Conservation (phyloP, 2,888 invertebrate genomes). For the Magallana nippona region DNA sequence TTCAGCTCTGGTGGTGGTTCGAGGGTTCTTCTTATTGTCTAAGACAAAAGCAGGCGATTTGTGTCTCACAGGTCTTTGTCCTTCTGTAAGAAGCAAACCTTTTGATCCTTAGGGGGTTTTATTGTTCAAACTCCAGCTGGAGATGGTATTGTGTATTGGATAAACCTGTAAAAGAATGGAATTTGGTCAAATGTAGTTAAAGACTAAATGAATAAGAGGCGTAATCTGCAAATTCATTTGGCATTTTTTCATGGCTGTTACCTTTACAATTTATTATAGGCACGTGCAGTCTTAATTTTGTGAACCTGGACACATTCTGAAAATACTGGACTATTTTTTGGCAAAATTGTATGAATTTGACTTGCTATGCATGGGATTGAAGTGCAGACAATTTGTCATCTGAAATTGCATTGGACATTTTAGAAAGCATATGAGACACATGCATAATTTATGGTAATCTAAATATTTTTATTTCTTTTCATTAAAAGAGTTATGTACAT, state of each 20-base stretch:
- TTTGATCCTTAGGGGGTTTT: not conserved
- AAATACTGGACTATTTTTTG: no score
- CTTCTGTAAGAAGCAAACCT: conserved; percentile 3
- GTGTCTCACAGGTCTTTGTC: conserved; percentile 25
- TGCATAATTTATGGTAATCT: not conserved
- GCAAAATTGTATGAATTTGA: no score
- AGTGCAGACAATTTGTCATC: no score
- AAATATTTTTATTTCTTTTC: not conserved
- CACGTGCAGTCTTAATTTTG: no score
- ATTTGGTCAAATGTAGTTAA: conserved; percentile 3
- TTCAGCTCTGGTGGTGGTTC: conserved; percentile 13
- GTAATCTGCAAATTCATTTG: not conserved
- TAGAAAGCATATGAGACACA: not conserved
- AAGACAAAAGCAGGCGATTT: not conserved
- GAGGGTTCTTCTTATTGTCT: not conserved
- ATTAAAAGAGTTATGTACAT: no score
- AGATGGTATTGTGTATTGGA: conserved; percentile 21
- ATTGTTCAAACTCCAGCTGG: not conserved
- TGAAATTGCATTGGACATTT: not conserved
- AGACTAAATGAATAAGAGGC: not conserved
- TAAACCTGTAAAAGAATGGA: not conserved
- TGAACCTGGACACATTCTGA: no score
- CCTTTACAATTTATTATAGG: no score
- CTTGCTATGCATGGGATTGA: no score
- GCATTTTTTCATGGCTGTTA: no score